Evolutionary conservation across 1,140 invertebrate species (phyloP), one percentile per base, ranked within the genome.

Genomic region (Leucophenga varia): DNA sequence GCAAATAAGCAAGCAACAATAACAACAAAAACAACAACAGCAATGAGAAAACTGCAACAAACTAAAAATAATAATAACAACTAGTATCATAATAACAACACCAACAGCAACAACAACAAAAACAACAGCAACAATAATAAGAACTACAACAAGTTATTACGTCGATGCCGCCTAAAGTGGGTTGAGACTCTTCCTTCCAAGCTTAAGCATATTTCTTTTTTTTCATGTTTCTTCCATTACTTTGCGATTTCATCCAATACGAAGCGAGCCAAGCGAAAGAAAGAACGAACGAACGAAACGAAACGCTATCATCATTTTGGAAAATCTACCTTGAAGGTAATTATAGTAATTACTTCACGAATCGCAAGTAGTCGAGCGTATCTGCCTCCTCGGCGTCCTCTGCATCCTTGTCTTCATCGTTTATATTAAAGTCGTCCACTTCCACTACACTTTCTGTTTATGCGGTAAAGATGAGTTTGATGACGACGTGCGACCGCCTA

Each of bases 281-380:
- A n/a, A n/a, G n/a, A n/a, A n/a, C n/a, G n/a, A n/a, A n/a, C n/a
- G n/a, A n/a, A n/a, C n/a, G n/a, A n/a, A n/a, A n/a, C n/a, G n/a
- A n/a, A n/a, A n/a, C 54, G 49, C 57, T 54, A 58, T 55, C 68
- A 72, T 72, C 68, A 61, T 72, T 72, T 72, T 72, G 68, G 68
- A 72, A 72, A 72, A 72, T 72, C 68, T 72, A 72, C 68, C 68
- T 72, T 63, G 61, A 72, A 72, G 68, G 68, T 72, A 72, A 72
- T 72, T 72, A 72, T 72, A 72, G 68, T 72, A 72, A 72, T 72
- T 72, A 72, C 64, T 72, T 72, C 68, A 72, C 68, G 68, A 72
- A 72, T 72, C 64, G 68, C 68, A 72, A 64, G 59, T 67, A 67
- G 63, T 67, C 53, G n/a, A 65, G 39, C 61, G 61, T n/a, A n/a